Conservation (phyloP, 2,797 vertebrate genomes). For the Notamacropus eugenii region DNA sequence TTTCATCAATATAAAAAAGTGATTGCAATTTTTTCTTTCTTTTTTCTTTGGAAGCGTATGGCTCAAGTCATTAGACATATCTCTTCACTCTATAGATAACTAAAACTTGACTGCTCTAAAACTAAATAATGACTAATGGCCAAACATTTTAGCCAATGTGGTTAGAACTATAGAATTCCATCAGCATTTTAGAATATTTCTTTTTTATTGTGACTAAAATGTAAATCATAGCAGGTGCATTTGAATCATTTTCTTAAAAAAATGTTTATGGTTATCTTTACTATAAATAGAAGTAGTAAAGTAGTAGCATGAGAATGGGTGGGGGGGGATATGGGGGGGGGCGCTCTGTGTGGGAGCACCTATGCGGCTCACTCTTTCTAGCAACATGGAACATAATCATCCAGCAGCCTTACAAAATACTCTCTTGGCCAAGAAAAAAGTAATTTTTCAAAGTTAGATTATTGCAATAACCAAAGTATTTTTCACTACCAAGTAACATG, state of each 20-base stretch:
- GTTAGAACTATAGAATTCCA: background rate
- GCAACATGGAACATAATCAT: background rate
- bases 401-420: background rate
- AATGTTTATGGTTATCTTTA: background rate
- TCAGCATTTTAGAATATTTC: slow-evolving; percentile 15
- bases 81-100: background rate
- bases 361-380: background rate
- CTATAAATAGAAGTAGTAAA: background rate
- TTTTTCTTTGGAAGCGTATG: background rate
- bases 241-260: slow-evolving; percentile 18
- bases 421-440: too few relatives aligned
- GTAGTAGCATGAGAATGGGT: background rate
- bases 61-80: background rate
- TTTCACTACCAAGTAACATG: background rate
- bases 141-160: slow-evolving; percentile 17
- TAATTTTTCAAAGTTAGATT: background rate
- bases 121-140: background rate
- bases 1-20: slow-evolving; percentile 19
- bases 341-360: background rate
- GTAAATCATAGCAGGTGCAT: slow-evolving; percentile 6
- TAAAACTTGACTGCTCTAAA: slow-evolving; percentile 17
- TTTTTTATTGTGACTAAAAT: background rate
- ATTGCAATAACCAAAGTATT: background rate
- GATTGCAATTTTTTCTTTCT: background rate
- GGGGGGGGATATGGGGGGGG: rapidly evolving